Conservation (phyloP, 2,797 vertebrate genomes). For the Hippoglossus hippoglossus region DNA sequence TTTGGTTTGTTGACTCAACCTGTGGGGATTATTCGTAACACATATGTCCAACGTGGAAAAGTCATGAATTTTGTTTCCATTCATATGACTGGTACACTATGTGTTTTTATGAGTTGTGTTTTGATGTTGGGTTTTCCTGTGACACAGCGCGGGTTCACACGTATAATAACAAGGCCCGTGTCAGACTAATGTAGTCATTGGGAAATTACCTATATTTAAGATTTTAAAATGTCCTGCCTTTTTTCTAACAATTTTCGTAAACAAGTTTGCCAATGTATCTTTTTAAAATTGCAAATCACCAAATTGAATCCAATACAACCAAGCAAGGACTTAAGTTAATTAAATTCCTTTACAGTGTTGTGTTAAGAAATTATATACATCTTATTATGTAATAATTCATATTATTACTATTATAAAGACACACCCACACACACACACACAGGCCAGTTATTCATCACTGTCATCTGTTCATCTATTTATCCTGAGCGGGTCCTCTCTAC, state of each 20-base stretch:
- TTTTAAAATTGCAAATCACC: neutral
- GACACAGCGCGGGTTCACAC: neutral
- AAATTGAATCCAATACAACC: no score
- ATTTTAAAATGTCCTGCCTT: no score
- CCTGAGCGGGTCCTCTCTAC: no score
- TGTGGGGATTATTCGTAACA: slow-evolving; percentile 23
- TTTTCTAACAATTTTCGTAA: no score
- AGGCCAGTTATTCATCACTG: no score
- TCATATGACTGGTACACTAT: slow-evolving; percentile 17
- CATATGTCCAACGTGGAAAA: slow-evolving; percentile 31
- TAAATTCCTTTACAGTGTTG: no score
- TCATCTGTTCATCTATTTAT: no score
- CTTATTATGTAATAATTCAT: neutral
- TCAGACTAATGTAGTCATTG: no score
- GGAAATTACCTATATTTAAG: no score
- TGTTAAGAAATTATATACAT: neutral
- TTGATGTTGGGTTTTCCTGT: neutral
- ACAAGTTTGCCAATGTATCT: no score
- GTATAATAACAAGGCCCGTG: no score
- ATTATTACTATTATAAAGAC: neutral
- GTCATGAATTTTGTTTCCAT: slow-evolving; percentile 32
- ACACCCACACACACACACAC: no score
- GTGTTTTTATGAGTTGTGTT: slow-evolving; percentile 13
- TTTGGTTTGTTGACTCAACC: slow-evolving; percentile 51
- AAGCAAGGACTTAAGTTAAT: neutral